Base-by-base conservation (phyloP, 2,888 invertebrate genomes). In the Lomographa bimaculata region DNA sequence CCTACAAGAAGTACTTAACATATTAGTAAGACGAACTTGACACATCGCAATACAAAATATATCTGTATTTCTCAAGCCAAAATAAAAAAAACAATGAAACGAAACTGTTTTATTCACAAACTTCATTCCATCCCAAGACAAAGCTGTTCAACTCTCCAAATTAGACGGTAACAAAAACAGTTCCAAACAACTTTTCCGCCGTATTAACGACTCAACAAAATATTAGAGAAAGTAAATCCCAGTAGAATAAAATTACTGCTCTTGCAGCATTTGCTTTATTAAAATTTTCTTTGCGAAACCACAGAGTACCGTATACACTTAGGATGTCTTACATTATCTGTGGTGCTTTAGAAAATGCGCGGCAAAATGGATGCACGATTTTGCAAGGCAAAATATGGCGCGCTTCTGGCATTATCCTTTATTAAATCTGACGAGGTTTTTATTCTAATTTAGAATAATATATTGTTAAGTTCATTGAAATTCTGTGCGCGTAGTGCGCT, bases 401-500 rank as follows among this genome's bases (percentile, higher is more conserved):
- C 16, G 9, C 5, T 33, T 42, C 50, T 45, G 30, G 45, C 53
- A 51, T 68, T 70, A 70, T 68, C 60, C 58, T 65, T 63, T 65
- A 58, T 60, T 46, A 58, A 48, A 57, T 54, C 49, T 44, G 37
- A 35, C 32, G 50, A 50, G 58, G 52, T 60, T 63, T 69, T 72
- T 68, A 60, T 65, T 67, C 58, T 66, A 70, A 75, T 70, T 71
- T 63, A 39, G 57, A 61, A 61, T 57, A 47, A 57, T 63, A 52
- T 54, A 61, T 54, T 60, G 51, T 49, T 20, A 51, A 54, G 54
- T 59, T 63, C 60, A 68, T 78, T 78, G 63, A 61, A 70, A 72
- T 73, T 76, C 72, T 45, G 44, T 42, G 63, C 74, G 57, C 74
- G 57, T 64, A 64, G 60, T 74, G 73, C 59, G 60, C 60, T 75